Evolutionary conservation across 2,113 vertebrate species (phyloP), one percentile per base, ranked within the genome.

Genomic region (Perca fluviatilis): DNA sequence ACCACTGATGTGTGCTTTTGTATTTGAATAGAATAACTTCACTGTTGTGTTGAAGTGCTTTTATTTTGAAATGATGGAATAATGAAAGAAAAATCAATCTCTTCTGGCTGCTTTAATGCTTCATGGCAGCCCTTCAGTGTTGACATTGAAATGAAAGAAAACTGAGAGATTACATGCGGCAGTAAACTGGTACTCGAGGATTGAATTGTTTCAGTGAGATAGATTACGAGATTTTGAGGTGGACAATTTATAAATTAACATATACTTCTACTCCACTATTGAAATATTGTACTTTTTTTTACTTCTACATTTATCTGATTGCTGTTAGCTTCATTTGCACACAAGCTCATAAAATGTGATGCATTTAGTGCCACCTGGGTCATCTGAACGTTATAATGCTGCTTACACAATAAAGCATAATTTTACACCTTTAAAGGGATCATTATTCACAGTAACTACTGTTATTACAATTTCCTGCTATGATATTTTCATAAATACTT

Each of bases 111-210:
- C 49, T 67, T 16, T 83, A 68, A 50, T 21, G 3, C 50, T 30
- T 58, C 5, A n/a, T 50, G 12, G 53, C 33, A 27, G 27, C 40
- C 19, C 30, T 51, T 2, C 6, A 50, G 63, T 70, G 65, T 16
- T 79, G 75, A 82, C 66, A 69, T 15, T 51, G n/a, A 81, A 63
- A 21, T 65, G 0, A 63, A 81, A 81, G 63, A 49, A 81, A 58
- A 67, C 23, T n/a, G 72, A 62, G 46, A 25, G 23, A 86, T 80
- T 74, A 46, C 9, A 33, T 61, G 30, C 36, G 40, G 33, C 36
- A 54, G 15, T 68, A 49, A 63, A 60, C n/a, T 58, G n/a, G 3
- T 62, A 40, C 53, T 21, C 3, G 7, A 60, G 23, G 64, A 58
- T 1, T 64, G 51, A 74, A 69, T 47, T 67, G 54, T 40, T 54